phyloP scores from a whole-genome alignment of 2,113 vertebrate genomes.

The Saguinus midas region DNA sequence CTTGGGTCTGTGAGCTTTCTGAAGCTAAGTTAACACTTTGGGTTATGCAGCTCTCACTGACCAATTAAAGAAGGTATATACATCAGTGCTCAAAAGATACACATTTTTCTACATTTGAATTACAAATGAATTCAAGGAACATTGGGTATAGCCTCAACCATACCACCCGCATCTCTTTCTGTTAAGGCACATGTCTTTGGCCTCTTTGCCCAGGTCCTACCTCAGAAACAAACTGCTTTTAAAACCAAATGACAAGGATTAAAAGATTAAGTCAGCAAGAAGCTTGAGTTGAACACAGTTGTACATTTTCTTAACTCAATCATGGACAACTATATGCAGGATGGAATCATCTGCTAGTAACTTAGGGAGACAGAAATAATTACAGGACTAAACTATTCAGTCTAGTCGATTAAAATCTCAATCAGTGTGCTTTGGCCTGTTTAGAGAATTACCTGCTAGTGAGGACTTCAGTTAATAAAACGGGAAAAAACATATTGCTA shows the following conservation, averaged over 20 bases:
- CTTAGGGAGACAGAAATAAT: neutral
- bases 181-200: neutral
- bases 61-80: neutral
- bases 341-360: neutral
- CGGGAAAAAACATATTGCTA: neutral
- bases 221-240: slow-evolving; percentile 27
- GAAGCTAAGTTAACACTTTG: neutral
- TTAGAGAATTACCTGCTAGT: slow-evolving; percentile 10
- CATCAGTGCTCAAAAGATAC: neutral
- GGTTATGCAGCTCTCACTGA: neutral
- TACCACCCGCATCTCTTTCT: neutral
- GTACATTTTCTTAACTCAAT: slow-evolving; percentile 9
- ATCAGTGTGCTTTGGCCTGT: neutral
- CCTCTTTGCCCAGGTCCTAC: neutral
- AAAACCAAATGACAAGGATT: slow-evolving; percentile 33
- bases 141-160: neutral
- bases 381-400: neutral
- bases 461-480: slow-evolving; percentile 14
- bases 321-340: neutral
- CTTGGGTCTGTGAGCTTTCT: slow-evolving; percentile 5
- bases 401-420: neutral
- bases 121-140: neutral
- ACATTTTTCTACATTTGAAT: neutral
- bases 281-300: neutral
- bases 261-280: slow-evolving; percentile 45